A percentile compares a stretch with the other conserved stretches of the same genome.
Evolutionary conservation across 2,113 vertebrate genomes (phyloP).

Genomic region (Colinus virginianus): DNA sequence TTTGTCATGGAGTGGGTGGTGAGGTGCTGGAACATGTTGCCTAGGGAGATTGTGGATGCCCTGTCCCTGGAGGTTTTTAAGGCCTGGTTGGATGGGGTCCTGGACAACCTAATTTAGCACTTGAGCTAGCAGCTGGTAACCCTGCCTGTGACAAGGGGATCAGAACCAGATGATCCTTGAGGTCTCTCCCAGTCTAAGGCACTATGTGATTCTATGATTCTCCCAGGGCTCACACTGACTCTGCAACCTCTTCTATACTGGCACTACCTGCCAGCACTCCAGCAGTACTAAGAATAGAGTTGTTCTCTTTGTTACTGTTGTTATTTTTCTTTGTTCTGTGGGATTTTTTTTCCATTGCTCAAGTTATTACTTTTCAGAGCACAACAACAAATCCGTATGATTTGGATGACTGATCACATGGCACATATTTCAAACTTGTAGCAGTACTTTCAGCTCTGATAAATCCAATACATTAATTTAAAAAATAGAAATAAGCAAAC

Average conservation of each 20-base stretch:
- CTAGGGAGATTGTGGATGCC: no score
- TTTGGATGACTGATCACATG: not conserved
- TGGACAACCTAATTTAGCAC: no score
- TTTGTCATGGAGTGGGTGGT: no score
- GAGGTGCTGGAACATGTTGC: no score
- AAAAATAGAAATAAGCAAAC: not conserved
- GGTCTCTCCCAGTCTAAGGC: no score
- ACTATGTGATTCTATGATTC: not conserved
- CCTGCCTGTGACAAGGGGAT: no score
- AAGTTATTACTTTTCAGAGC: not conserved
- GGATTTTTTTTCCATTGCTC: not conserved
- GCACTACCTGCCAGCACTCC: not conserved
- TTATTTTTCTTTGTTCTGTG: not conserved
- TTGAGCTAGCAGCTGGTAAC: no score
- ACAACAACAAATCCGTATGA: not conserved
- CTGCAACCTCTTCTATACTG: not conserved
- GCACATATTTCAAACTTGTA: not conserved
- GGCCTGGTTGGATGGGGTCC: no score
- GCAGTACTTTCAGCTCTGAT: not conserved
- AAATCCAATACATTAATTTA: not conserved
- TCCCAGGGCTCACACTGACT: not conserved
- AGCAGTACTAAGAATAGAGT: not conserved
- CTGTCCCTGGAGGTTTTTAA: no score
- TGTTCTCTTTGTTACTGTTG: accelerated
- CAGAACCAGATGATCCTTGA: no score